Evolutionary conservation across 2,888 invertebrate genomes (phyloP), one percentile per base, ranked within the genome.

Genomic region (Meloe dianella): DNA sequence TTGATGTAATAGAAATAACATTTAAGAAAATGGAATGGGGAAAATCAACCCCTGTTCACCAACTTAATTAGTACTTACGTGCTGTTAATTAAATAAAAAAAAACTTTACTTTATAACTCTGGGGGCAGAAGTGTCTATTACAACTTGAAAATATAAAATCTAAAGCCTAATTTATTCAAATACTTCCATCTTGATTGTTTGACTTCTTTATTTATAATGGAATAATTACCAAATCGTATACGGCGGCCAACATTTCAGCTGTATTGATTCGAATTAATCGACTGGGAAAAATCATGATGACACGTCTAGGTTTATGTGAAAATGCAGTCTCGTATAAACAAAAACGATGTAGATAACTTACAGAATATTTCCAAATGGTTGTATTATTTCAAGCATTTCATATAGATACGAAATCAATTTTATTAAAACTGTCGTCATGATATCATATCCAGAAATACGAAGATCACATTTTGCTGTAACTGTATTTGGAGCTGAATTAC

Each of bases 201-300:
- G 38, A 24, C 6, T 38, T n/a, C n/a, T 27, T 41, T 14, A 59
- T 62, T 58, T 32, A 54, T 63, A 74, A 73, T 74, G 63, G 70
- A 68, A 73, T 64, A 63, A 60, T 70, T 71, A 75, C 70, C 68
- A 71, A 69, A 73, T 73, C 70, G 73, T 63, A n/a, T n/a, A n/a
- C n/a, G n/a, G n/a, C 69, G 69, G 17, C 70, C 68, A 63, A 62
- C 69, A 70, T 71, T 73, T 74, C 70, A 72, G 67, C 67, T 63
- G 62, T 68, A 74, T 71, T 74, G 72, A 75, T 74, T 73, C 64
- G 70, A 73, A 70, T 74, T 73, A 72, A 73, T 73, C 71, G 70
- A 63, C 70, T 67, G 68, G 61, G 65, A 61, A 67, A 70, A 70
- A 73, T 71, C 66, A 69, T 69, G 72, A 71, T 73, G 74, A 73